Evolutionary conservation across 2,113 vertebrate genomes (phyloP), one percentile per base, ranked within the genome.

Genomic region (Ailuropoda melanoleuca): DNA sequence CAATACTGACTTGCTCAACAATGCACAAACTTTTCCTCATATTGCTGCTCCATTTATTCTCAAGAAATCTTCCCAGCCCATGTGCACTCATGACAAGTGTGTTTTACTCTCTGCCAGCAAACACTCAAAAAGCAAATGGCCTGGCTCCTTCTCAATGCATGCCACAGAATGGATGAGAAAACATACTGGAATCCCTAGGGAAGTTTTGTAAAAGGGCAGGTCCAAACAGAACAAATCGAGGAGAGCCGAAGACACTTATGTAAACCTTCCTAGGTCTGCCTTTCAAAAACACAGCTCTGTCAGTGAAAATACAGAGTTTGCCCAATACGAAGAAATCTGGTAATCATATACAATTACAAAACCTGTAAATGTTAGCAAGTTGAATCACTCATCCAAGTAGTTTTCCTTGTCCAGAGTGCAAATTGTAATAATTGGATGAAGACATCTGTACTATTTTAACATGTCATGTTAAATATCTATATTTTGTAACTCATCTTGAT

Each of bases 371-470:
- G 95, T 97, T 98, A 98, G 89, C 95, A 97, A 98, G 88, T 97
- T 89, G 90, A 96, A 98, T 98, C 93, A 95, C 75, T 98, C 93
- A 98, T 95, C 97, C 97, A 98, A 98, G 78, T 56, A 96, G 70
- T 98, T 98, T 92, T 98, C 84, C 92, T 97, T 98, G 98, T 97
- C 98, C 98, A 81, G 96, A 98, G 97, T 94, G 96, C 93, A 98
- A 98, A 98, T 94, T 98, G 74, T 78, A 98, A 58, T 98, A 98
- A 98, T 98, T 98, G 87, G 91, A 97, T 98, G 95, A 98, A 98
- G 68, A 90, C 96, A 95, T 98, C 98, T 98, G 97, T 66, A 96
- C 95, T 97, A 84, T 98, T 98, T 98, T 97, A 98, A 95, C 88
- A 97, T 97, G 98, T 99, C 98, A 98, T 90, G 96, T 96, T 97